Evolutionary conservation across 2,797 vertebrate genomes (phyloP), one percentile per base, ranked within the genome.

Genomic region (Pseudocheirus occidentalis): DNA sequence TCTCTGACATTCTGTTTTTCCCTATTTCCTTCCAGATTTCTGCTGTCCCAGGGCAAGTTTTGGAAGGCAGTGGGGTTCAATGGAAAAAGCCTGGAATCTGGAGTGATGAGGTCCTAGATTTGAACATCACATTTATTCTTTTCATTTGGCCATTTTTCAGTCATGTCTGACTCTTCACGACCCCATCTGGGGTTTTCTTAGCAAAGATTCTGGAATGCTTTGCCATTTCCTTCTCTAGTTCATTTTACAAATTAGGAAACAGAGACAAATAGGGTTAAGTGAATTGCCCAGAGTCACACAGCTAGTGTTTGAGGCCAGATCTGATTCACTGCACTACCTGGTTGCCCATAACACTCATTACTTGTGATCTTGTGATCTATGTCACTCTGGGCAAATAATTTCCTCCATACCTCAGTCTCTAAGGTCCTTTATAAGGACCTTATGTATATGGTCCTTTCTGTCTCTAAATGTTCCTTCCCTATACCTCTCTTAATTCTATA

Each of bases 1-100:
- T 90, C 90, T 93, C 66, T 55, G 94, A 53, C 1, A 40, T 21
- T 87, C 27, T 62, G 53, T 92, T 95, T 57, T 91, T 95, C 54
- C 92, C 21, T 21, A 92, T 34, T 81, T 92, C n/a, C 92, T 91
- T 50, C 5, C 40, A 81, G 58, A 55, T 91, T 40, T 90, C 81
- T 95, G 52, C 9, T 11, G 29, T 93, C 92, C 81, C 7, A 46
- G 13, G n/a, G 31, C 90, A 93, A 28, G 94, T 62, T 93, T 94
- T 56, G 52, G 62, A 31, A 90, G 55, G 31, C 28, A n/a, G 4
- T 52, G 53, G 0, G 34, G 31, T 91, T 56, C 96, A 12, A 53
- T 29, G 92, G 89, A 34, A 91, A 55, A 28, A 81, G 16, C 12
- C 18, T 96, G 46, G 62, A 66, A n/a, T 66, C 31, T 66, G 34